Base-by-base conservation (phyloP, 2,888 invertebrate species). In the Mantis religiosa region DNA sequence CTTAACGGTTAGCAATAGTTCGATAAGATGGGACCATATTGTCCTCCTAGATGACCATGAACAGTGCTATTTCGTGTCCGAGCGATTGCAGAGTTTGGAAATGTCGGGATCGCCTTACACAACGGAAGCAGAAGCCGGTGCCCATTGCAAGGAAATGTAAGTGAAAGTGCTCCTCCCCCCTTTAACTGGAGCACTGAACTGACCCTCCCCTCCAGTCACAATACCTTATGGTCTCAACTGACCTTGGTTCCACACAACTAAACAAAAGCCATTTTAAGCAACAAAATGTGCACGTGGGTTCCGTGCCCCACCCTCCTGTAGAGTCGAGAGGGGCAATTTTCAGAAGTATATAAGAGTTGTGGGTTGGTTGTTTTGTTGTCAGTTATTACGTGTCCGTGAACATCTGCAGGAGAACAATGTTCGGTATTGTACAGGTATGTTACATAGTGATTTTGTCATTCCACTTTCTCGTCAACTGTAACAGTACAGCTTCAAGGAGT, bases 161-260 rank as follows among this genome's bases (percentile, higher is more conserved):
- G 54, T 71, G 54, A 71, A 71, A 71, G 54, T 71, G 54, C 54
- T 71, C 54, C 54, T 25, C 54, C 54, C 20, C 54, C 25, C 54
- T 71, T 71, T 25, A 71, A 71, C 25, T 71, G 54, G 54, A 71
- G 54, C 54, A 71, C 54, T 25, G 54, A 71, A 71, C 54, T 71
- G 54, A 71, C 54, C 54, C 54, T 25, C 25, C 54, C 54, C 54
- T 15, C 54, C 25, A 71, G 54, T 20, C 54, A 54, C 54, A 54
- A 20, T 15, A 20, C 86, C 86, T 87, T 34, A 82, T 82, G 87
- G 82, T 30, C 41, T 82, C 34, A 87, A 87, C n/a, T 87, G 87
- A 87, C 87, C 87, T 87, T 87, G 87, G n/a, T 7, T 82, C 28
- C 34, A 82, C 41, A 34, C 30, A 87, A 87, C 47, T 85, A 41